Conservation (phyloP, 2,113 vertebrate genomes). For the Mormoops blainvillei region DNA sequence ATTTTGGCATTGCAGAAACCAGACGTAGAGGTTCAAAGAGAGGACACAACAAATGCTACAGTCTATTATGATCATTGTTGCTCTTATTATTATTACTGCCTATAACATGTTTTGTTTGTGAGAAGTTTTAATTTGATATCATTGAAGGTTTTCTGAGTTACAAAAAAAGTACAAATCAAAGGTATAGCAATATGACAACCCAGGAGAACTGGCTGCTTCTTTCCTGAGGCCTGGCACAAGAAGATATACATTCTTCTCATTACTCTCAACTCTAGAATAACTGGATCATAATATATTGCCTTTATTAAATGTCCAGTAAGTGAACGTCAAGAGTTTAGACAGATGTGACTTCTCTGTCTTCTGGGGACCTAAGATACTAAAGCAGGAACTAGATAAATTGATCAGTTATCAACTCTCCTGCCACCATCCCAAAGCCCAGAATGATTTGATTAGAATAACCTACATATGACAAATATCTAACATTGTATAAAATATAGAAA, state of each 20-base stretch:
- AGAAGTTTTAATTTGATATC: constrained; percentile 29
- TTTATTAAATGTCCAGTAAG: constrained; percentile 10
- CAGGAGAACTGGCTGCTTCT: background rate
- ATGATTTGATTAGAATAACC: background rate
- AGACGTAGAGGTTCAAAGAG: background rate
- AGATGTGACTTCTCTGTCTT: background rate
- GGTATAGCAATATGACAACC: background rate
- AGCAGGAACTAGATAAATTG: background rate
- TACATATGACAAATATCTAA: background rate
- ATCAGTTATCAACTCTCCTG: background rate
- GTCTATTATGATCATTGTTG: background rate
- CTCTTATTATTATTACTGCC: background rate
- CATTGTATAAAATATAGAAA: constrained; percentile 18
- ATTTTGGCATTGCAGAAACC: background rate
- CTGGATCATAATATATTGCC: background rate
- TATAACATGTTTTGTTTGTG: background rate
- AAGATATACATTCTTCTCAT: background rate
- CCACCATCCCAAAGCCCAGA: background rate
- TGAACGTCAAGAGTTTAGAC: background rate
- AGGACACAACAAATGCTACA: background rate
- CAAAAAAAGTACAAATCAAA: background rate
- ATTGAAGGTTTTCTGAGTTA: background rate
- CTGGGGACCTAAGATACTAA: background rate
- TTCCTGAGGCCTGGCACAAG: background rate
- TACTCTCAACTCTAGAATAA: background rate